phyloP scores from a whole-genome alignment of 2,888 invertebrate species.

The Anoplius nigerrimus region DNA sequence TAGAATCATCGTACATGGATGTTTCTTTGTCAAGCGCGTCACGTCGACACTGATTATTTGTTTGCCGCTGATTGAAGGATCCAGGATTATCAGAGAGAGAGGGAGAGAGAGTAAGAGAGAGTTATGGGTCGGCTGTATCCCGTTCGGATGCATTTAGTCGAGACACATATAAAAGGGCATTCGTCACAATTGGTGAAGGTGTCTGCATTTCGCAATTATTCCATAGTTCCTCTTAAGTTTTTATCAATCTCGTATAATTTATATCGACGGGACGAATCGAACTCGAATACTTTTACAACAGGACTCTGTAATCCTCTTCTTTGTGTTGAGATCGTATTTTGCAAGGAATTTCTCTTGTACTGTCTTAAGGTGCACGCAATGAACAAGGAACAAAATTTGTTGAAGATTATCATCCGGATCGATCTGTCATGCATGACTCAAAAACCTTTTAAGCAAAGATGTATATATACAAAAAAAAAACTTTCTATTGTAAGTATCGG shows the following conservation, averaged over 20 bases:
- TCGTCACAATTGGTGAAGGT: background rate
- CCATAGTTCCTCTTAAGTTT: conserved; percentile 6
- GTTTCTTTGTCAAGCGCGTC: too few relatives aligned
- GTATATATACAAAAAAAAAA: conserved; percentile 56
- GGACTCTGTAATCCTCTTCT: conserved; percentile 37
- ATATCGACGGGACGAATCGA: conserved; percentile 9
- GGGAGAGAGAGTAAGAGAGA: too few relatives aligned
- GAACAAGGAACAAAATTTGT: conserved; percentile 37
- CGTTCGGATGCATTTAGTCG: conserved; percentile 3
- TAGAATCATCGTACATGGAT: background rate
- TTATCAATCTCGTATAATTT: too few relatives aligned
- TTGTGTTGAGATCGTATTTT: conserved; percentile 38
- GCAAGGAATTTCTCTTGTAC: conserved; percentile 26
- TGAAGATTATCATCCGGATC: conserved; percentile 34
- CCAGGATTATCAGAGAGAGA: too few relatives aligned
- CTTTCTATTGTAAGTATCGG: conserved; percentile 65
- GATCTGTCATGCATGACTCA: conserved; percentile 41
- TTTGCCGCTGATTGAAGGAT: too few relatives aligned
- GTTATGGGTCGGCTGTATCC: too few relatives aligned
- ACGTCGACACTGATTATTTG: too few relatives aligned
- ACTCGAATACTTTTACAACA: conserved; percentile 27
- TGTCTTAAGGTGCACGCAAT: conserved; percentile 37
- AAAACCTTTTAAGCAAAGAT: conserved; percentile 43
- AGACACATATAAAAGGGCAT: background rate
- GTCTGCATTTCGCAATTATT: conserved; percentile 11